Base-by-base conservation (phyloP, 2,113 vertebrate species). In the Odocoileus hemionus region DNA sequence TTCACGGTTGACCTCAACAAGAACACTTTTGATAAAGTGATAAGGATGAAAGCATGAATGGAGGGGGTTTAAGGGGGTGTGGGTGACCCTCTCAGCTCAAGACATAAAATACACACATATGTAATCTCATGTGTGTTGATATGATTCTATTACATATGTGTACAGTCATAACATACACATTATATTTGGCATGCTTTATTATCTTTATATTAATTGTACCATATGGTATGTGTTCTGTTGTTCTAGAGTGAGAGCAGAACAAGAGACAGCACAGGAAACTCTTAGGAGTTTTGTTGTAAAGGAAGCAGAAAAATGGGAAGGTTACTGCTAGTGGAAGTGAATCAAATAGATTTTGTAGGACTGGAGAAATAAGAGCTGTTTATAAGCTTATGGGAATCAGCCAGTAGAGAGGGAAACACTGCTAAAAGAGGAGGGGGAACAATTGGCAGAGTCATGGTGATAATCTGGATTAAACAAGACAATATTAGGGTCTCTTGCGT, bases 211-310 rank as follows among this genome's bases (percentile, higher is more conserved):
- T 90, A 94, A 90, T 33, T 26, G 10, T 57, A 39, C 95, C 57
- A 88, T 58, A 86, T 76, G n/a, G 39, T 61, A 80, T 55, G 16
- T n/a, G 60, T 58, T 86, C 33, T 94, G 67, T 21, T 78, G 43
- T 12, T 80, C 5, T 10, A 33, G 67, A 82, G 47, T 54, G 19
- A 16, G 45, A 50, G n/a, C 47, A 74, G 82, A 97, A 64, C 33
- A 85, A 39, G 70, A 86, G 45, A 57, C 43, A 67, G n/a, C 28
- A 33, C 5, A 78, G 28, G 74, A 95, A 88, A 92, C 14, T 39
- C 55, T 78, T 45, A 70, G 52, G 80, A 94, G 30, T 64, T 96
- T 92, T 89, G 45, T 85, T 94, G 39, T 52, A 90, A 84, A 94
- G 36, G 36, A 61, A 80, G 61, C 19, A 95, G 74, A 97, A 86